These are phyloP conservation scores for Willisornis vidua DNA, from an alignment of 2,113 vertebrate genomes.

Conservation along the genomic window DNA sequence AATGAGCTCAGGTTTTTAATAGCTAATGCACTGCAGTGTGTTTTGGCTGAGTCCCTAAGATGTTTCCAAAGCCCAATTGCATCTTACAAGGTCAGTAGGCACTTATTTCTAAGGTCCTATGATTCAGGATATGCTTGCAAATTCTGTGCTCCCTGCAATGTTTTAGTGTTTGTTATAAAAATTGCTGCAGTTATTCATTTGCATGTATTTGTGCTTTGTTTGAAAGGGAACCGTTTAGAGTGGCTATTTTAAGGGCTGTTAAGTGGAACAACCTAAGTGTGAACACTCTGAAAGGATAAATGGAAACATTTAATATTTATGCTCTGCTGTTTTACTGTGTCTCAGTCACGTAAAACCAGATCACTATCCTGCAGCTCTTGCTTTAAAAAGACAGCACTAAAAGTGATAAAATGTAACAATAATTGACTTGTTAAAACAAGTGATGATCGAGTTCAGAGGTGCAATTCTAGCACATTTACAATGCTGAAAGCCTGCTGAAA, in stretches of 20 bases:
- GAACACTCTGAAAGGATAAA: conserved; percentile 11
- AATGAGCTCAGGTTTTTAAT: not conserved
- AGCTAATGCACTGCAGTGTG: not conserved
- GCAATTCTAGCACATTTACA: not conserved
- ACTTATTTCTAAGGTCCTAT: not conserved
- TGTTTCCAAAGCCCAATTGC: conserved; percentile 2
- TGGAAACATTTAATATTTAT: conserved; percentile 51
- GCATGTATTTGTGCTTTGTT: conserved; percentile 25
- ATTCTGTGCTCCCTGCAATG: not conserved
- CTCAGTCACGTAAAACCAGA: not conserved
- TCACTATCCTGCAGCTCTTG: not conserved
- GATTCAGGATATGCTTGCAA: not conserved
- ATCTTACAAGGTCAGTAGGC: conserved; percentile 21
- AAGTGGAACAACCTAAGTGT: conserved; percentile 14
- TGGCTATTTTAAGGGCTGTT: conserved; percentile 46
- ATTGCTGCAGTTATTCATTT: not conserved
- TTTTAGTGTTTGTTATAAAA: conserved; percentile 32
- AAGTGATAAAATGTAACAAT: not conserved
- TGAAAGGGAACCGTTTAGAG: not conserved
- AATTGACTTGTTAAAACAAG: not conserved
- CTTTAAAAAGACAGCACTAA: not conserved
- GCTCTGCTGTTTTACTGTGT: not conserved
- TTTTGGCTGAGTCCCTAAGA: not conserved
- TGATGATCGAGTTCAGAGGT: not conserved
- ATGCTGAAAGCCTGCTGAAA: not conserved